Evolutionary conservation across 2,888 invertebrate species (phyloP).

Genomic region (Julus scanicus): DNA sequence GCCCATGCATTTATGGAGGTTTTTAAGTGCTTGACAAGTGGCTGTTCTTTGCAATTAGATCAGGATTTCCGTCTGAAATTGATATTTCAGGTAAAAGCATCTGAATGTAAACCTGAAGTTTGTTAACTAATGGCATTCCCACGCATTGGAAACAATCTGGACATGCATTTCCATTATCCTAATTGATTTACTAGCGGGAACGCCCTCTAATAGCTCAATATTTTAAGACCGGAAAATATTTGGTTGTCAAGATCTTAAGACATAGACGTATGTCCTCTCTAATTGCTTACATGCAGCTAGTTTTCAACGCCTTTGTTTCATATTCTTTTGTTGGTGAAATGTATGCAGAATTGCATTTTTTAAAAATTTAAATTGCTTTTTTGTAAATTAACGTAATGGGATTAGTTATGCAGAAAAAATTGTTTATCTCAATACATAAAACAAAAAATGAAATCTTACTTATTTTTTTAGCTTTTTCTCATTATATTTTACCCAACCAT

Average conservation of each 20-base stretch:
- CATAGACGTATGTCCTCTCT: neutral
- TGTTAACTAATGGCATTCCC: neutral
- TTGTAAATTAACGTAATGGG: no score
- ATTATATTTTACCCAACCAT: no score
- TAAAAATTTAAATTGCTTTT: neutral
- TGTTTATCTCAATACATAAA: no score
- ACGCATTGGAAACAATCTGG: neutral
- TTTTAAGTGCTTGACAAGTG: neutral
- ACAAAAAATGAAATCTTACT: no score
- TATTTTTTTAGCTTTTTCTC: no score
- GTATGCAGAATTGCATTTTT: neutral
- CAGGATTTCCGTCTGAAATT: neutral
- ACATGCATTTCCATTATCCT: neutral
- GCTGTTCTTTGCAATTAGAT: neutral
- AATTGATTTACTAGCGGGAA: neutral
- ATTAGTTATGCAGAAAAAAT: no score
- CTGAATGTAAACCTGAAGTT: neutral
- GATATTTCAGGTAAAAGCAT: neutral
- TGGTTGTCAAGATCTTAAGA: conserved; percentile 1
- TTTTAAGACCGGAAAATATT: neutral
- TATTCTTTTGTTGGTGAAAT: neutral
- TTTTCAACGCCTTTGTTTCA: neutral
- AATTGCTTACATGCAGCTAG: neutral
- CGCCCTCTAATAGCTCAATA: conserved; percentile 33
- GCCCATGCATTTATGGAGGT: neutral